Evolutionary conservation across 2,888 invertebrate genomes (phyloP).

Genomic region (Agonopterix arenella): DNA sequence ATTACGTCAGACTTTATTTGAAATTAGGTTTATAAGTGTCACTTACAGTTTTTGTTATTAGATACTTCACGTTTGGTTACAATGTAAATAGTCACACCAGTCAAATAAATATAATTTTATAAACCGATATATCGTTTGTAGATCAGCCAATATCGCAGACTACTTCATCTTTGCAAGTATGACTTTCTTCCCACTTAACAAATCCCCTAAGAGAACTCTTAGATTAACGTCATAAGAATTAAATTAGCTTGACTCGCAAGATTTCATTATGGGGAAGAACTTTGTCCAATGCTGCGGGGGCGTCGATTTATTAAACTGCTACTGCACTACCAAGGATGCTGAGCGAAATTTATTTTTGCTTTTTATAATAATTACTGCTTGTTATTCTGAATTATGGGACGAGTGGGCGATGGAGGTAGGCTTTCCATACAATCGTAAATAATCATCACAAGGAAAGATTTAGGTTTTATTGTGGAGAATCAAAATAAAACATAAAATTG

Average conservation of each 20-base stretch:
- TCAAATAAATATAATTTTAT: no score
- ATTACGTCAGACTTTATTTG: no score
- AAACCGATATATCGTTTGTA: no score
- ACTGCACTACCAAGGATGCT: conserved; percentile 16
- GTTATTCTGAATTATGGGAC: neutral
- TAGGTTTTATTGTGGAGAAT: neutral
- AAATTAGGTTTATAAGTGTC: no score
- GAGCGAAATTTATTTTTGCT: conserved; percentile 39
- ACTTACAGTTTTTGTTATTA: no score
- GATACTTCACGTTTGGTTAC: no score
- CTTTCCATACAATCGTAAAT: no score
- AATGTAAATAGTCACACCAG: no score
- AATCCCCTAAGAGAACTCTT: no score
- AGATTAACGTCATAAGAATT: no score
- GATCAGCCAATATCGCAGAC: no score
- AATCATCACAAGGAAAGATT: no score
- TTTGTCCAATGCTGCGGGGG: conserved; percentile 32
- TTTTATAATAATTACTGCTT: conserved; percentile 16
- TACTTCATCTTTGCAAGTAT: neutral
- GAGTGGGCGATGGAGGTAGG: neutral
- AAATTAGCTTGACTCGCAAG: neutral
- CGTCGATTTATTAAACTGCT: conserved; percentile 57
- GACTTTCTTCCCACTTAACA: neutral
- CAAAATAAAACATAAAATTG: neutral
- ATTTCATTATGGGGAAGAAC: conserved; percentile 2